These are phyloP conservation scores for Cynodonichthys magdalenae DNA, from an alignment of 2,797 vertebrate genomes.

Conservation along the genomic window DNA sequence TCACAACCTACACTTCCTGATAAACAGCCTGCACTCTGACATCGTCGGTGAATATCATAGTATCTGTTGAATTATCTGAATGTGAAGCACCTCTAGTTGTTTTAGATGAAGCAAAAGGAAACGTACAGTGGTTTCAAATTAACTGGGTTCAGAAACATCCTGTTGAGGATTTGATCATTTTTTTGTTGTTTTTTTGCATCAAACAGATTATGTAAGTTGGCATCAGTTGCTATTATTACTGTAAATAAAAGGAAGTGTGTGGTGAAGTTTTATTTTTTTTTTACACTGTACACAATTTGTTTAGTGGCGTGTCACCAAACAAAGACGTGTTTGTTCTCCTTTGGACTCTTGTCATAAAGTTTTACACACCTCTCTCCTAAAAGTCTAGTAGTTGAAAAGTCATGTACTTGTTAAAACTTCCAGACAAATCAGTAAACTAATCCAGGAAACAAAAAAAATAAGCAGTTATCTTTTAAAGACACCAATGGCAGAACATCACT, in stretches of 20 bases:
- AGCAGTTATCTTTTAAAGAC: constrained; percentile 1
- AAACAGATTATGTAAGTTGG: background rate
- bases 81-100: background rate
- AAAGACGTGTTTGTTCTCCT: background rate
- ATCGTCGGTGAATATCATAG: too few species aligned
- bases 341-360: constrained; percentile 9
- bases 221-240: background rate
- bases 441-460: background rate
- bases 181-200: background rate
- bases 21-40: background rate
- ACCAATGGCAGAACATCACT: background rate
- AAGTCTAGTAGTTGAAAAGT: constrained; percentile 8
- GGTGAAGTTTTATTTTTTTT: background rate
- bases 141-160: background rate
- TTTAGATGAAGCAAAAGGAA: background rate
- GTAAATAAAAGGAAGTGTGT: background rate
- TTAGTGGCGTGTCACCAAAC: background rate
- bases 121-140: background rate
- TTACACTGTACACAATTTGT: background rate
- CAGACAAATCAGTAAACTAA: constrained; percentile 19
- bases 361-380: constrained; percentile 12
- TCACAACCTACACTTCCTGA: background rate
- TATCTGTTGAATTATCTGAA: background rate
- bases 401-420: constrained; percentile 19
- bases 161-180: background rate